Base-by-base conservation (phyloP, 2,797 vertebrate species). In the Esox lucius region DNA sequence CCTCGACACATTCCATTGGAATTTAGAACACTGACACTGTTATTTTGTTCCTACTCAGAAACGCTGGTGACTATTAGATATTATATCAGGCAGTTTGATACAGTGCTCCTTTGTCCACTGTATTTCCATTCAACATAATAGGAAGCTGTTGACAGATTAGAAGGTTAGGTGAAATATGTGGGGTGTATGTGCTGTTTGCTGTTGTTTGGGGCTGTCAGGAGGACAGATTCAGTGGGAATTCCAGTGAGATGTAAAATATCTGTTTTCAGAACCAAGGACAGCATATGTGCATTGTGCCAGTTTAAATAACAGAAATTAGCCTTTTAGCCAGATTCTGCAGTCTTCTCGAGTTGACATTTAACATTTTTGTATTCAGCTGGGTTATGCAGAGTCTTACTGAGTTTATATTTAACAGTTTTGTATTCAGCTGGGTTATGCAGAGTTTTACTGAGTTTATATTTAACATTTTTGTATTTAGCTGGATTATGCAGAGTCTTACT, bases 241-340 rank as follows among this genome's bases (percentile, higher is more conserved):
- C 28, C 12, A 9, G 17, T 15, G 66, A 48, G n/a, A n/a, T n/a
- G n/a, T 9, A 28, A 68, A 67, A 72, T n/a, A 31, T 39, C 31
- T 0, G 46, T 49, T 28, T 86, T 84, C 87, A 91, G 90, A 72
- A 90, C 89, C 85, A 72, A 1, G 83, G 90, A 88, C 79, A 90
- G 87, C 75, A 74, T 39, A 75, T 5, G 5, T 35, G 33, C 33
- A 2, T 33, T 35, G 49, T 5, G 49, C 17, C 17, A 0, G 48
- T 26, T 48, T 9, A 35, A 5, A n/a, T n/a, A n/a, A n/a, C n/a
- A n/a, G n/a, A n/a, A n/a, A n/a, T n/a, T n/a, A n/a, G n/a, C n/a
- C n/a, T n/a, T n/a, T n/a, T n/a, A n/a, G n/a, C n/a, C n/a, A n/a
- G n/a, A n/a, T n/a, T n/a, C n/a, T n/a, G n/a, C n/a, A n/a, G n/a